Conservation (phyloP, 2,888 invertebrate genomes). For the Amphipoea lucens region DNA sequence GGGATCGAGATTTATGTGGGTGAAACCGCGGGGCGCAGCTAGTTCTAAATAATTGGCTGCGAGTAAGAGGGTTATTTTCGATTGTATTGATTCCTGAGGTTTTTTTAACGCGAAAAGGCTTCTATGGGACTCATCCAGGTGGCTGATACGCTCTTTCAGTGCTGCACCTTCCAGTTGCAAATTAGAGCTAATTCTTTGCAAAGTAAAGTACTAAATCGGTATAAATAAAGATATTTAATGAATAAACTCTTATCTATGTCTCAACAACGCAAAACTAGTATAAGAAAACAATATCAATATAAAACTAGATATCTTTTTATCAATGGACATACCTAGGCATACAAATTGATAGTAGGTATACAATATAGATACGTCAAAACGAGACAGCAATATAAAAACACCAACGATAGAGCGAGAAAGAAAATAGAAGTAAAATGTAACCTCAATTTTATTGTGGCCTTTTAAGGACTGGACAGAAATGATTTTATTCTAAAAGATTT, state of each 20-base stretch:
- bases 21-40: too few species aligned
- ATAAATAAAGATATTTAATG: slow-evolving; percentile 29
- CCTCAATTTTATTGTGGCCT: slow-evolving; percentile 82
- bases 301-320: slow-evolving; percentile 50
- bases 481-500: slow-evolving; percentile 67
- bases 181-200: not conserved
- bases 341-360: slow-evolving; percentile 67
- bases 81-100: not conserved
- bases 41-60: not conserved
- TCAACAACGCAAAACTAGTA: slow-evolving; percentile 13
- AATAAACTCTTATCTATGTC: slow-evolving; percentile 28
- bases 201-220: not conserved
- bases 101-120: not conserved
- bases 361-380: slow-evolving; percentile 57
- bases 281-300: slow-evolving; percentile 39
- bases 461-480: slow-evolving; percentile 79
- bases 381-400: slow-evolving; percentile 56
- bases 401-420: slow-evolving; percentile 68
- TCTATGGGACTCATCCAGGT: not conserved
- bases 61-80: not conserved
- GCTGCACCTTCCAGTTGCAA: not conserved
- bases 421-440: slow-evolving; percentile 76
- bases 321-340: slow-evolving; percentile 50
- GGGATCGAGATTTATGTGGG: too few species aligned
- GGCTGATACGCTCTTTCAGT: not conserved